Percentiles rank a stretch among this genome's conserved stretches.
Conservation (phyloP, 2,888 invertebrate species). For the Caenorhabditis auriculariae region DNA sequence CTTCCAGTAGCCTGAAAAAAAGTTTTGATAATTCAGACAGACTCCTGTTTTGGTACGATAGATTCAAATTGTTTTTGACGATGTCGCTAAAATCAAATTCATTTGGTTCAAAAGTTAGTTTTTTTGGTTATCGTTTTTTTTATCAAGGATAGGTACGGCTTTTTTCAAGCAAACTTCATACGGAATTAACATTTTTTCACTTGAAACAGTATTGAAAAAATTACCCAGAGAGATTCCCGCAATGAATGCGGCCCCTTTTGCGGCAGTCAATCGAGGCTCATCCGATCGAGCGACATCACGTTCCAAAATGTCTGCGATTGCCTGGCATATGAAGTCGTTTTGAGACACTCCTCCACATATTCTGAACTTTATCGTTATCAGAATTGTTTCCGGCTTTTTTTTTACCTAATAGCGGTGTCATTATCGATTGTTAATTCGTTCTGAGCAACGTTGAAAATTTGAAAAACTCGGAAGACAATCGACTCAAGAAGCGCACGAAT, state of each 20-base stretch:
- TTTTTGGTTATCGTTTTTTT: too few species aligned
- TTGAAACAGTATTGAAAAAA: not conserved
- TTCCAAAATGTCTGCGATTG: conserved; percentile 81
- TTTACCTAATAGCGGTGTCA: conserved; percentile 37
- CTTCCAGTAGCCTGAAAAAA: conserved; percentile 36
- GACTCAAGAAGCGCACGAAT: conserved; percentile 83
- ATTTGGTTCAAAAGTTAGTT: not conserved
- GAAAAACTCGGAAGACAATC: conserved; percentile 79
- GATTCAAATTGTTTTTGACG: not conserved
- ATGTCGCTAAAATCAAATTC: not conserved
- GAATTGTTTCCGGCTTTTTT: not conserved
- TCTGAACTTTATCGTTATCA: conserved; percentile 67
- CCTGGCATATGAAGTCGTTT: conserved; percentile 86
- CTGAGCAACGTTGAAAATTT: conserved; percentile 77
- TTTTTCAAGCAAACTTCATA: not conserved
- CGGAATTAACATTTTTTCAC: too few species aligned
- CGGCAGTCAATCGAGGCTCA: conserved; percentile 72
- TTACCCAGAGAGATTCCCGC: conserved; percentile 81
- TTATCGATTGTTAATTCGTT: conserved; percentile 72
- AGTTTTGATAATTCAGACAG: not conserved
- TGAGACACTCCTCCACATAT: conserved; percentile 94
- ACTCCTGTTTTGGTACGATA: too few species aligned
- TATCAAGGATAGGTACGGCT: too few species aligned
- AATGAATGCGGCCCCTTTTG: conserved; percentile 81
- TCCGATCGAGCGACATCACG: conserved; percentile 76